Conservation (phyloP, 2,113 vertebrate genomes). For the Dicaeum eximium region DNA sequence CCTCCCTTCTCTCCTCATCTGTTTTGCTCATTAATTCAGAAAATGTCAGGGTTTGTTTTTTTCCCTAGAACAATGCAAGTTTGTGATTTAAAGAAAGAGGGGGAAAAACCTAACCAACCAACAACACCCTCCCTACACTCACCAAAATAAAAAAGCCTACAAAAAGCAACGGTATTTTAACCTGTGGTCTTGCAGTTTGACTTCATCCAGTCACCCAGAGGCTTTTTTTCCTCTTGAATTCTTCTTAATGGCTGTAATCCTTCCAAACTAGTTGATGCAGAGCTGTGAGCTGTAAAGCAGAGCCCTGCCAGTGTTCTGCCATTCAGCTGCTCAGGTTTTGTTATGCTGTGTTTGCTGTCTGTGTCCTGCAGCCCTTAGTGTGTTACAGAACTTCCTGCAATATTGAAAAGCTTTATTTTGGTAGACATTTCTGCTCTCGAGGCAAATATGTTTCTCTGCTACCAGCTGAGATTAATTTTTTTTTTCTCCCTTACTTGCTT, state of each 20-base stretch:
- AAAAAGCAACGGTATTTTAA: not conserved
- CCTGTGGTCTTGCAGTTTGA: not conserved
- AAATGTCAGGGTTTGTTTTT: not conserved
- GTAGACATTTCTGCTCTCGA: not conserved
- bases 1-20: not conserved
- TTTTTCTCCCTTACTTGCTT: not conserved
- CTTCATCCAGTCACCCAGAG: not conserved
- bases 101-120: not conserved
- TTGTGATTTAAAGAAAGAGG: not conserved
- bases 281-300: not conserved
- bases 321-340: not conserved
- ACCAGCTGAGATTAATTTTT: not conserved
- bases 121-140: not conserved
- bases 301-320: not conserved
- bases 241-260: not conserved
- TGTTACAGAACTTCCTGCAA: not conserved
- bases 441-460: not conserved
- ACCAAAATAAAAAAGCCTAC: not conserved
- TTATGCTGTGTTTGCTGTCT: not conserved
- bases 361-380: not conserved
- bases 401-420: not conserved
- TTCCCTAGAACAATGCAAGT: not conserved
- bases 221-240: not conserved
- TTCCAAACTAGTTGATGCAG: not conserved
- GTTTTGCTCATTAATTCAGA: not conserved